Conservation (phyloP, 2,888 invertebrate species). For the Lepas anatifera region DNA sequence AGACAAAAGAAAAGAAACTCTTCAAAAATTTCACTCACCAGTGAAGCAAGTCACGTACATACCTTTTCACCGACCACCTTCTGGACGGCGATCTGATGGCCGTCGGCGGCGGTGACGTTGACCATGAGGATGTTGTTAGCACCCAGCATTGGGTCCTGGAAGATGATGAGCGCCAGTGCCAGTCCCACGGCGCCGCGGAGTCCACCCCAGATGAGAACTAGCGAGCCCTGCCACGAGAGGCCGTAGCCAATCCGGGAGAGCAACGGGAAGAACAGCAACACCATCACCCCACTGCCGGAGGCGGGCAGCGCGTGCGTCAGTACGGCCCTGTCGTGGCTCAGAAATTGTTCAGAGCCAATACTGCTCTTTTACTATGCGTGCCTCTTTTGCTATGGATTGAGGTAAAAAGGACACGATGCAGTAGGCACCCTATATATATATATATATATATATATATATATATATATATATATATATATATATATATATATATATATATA, state of each 20-base stretch:
- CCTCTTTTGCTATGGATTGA: no score
- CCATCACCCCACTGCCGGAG: conserved; percentile 35
- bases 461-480: no score
- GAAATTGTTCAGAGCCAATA: no score
- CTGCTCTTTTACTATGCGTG: no score
- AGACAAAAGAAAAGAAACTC: no score
- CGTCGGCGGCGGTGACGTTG: background rate
- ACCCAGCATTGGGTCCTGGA: conserved; percentile 36
- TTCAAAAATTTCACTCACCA: no score
- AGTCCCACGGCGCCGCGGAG: conserved; percentile 47
- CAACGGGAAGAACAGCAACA: conserved; percentile 41
- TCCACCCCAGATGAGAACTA: conserved; percentile 50
- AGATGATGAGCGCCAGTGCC: conserved; percentile 44
- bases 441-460: no score
- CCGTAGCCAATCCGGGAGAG: conserved; percentile 45
- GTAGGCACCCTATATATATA: no score
- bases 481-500: no score
- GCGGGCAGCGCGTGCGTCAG: background rate
- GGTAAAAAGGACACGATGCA: no score
- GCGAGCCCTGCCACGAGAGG: conserved; percentile 44
- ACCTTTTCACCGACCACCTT: conserved; percentile 9
- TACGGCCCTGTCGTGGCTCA: no score
- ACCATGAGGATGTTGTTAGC: background rate
- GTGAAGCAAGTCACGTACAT: no score
- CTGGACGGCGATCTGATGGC: background rate